Evolutionary conservation across 2,797 vertebrate genomes (phyloP), one percentile per base, ranked within the genome.

Genomic region (Hapalemur alaotrensis): DNA sequence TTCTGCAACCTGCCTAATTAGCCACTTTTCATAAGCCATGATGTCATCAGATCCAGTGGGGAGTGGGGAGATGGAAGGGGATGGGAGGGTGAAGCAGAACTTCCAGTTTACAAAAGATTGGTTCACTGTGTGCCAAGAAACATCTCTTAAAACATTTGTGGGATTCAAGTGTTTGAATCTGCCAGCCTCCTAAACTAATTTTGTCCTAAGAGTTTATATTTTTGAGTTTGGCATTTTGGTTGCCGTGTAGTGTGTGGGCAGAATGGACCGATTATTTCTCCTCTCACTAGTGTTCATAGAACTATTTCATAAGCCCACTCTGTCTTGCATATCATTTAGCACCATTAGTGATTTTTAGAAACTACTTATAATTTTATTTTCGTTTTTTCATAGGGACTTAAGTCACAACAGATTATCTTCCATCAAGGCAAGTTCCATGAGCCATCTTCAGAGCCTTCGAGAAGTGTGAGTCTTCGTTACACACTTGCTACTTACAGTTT

Each of bases 351-450:
- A 91, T 73, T 76, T 95, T 91, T 81, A n/a, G 46, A 86, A 83
- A 90, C 32, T 59, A 59, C 61, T 95, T 73, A 78, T 28, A 81
- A 93, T 86, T 98, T 97, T 98, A 48, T 97, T 98, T 98, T 97
- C 96, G 54, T 98, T 98, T 97, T 82, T 96, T 98, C 93, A 9
- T 97, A 99, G 99, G 98, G 99, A 99, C 97, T 98, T 99, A 98
- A 99, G 99, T 98, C 99, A 99, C 97, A 99, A 99, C 99, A 99
- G 98, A 98, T 98, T 99, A 96, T 99, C 99, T 98, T 99, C 98
- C 98, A 98, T 99, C 97, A 98, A 99, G 95, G 96, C 98, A 89
- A 96, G 98, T 98, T 98, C 99, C 97, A 98, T 99, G 98, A 98
- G 98, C 98, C 99, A 99, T 95, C 99, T 99, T 95, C 98, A 98